Evolutionary conservation across 2,888 invertebrate species (phyloP), one percentile per base, ranked within the genome.

Genomic region (Acrocyrtus sp.): DNA sequence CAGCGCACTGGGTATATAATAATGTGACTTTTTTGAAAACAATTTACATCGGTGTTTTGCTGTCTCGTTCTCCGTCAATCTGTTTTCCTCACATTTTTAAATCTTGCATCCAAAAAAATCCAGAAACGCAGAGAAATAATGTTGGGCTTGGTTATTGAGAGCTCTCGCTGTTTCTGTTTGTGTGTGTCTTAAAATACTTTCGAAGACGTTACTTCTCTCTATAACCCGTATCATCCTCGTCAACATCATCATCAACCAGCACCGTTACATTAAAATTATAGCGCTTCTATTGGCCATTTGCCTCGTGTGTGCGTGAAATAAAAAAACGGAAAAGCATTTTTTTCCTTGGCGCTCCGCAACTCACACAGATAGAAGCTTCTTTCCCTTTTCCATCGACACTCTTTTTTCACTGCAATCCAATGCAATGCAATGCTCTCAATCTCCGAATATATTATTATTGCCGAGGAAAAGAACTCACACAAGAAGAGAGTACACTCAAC

Each of bases 261-360:
- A 17, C 47, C 63, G 54, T 58, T 72, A 72, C 67, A 70, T 72
- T 72, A 76, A 69, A 70, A 73, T 69, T 72, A 72, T 77, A 67
- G 73, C 45, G 65, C 69, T 68, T 75, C 68, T 72, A 78, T 79
- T 79, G 78, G 79, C 75, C 77, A 78, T 78, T 79, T 79, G 76
- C 77, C 79, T 78, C 74, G 75, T 77, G 78, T 65, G 65, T 61
- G 57, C 27, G 57, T 65, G 39, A 50, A 62, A 58, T 77, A 8
- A 57, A 10, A 22, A 45, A 43, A 21, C 15, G 61, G 74, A 74
- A 70, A 69, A 74, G 70, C 70, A 48, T 73, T 65, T 62, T n/a
- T n/a, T n/a, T n/a, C n/a, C n/a, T n/a, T n/a, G n/a, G n/a, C n/a
- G n/a, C n/a, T n/a, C n/a, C n/a, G n/a, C n/a, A n/a, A n/a, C n/a